Base-by-base conservation (phyloP, 2,113 vertebrate species). In the Forbesichthys papilliferus region DNA sequence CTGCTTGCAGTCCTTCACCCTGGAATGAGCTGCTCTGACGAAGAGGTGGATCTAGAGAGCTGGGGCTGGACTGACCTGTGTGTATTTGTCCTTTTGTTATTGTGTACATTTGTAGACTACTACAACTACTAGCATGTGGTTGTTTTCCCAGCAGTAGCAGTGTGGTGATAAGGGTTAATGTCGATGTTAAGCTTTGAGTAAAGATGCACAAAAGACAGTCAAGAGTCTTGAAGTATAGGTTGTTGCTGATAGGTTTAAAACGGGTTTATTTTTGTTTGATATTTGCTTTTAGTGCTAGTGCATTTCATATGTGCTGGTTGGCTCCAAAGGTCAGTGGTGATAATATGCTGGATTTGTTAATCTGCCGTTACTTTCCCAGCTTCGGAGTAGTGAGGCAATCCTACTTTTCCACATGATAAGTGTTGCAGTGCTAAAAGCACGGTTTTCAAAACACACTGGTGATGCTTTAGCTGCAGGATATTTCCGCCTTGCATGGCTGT, bases 1-100 rank as follows among this genome's bases (percentile, higher is more conserved):
- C 52, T 58, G 56, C 60, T 11, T 36, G 16, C 7, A 7, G 57
- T 49, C 3, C 14, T 51, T 69, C 46, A 61, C 18, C 54, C 48
- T 66, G 74, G 67, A 33, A 91, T 92, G 89, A 83, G 60, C 18
- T 8, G 64, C 27, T 48, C 47, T 71, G 89, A 89, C 7, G 86
- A 89, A 57, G 84, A 83, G 20, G 86, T 61, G 58, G 64, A 77
- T 56, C 81, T 91, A 77, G 87, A 87, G 75, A 90, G 91, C 80
- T 91, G 91, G 90, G 92, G 90, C 61, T 93, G 91, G 90, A 90
- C 81, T 7, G 74, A 84, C 64, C 87, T 90, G 91, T 93, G 88
- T 83, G 91, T 92, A 87, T n/a, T 20, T 27, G 18, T 27, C 27
- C 11, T 5, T 58, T 27, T 34, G 11, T 27, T 34, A 57, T 57